Conservation (phyloP, 2,797 vertebrate species). For the Darevskia nairensis region DNA sequence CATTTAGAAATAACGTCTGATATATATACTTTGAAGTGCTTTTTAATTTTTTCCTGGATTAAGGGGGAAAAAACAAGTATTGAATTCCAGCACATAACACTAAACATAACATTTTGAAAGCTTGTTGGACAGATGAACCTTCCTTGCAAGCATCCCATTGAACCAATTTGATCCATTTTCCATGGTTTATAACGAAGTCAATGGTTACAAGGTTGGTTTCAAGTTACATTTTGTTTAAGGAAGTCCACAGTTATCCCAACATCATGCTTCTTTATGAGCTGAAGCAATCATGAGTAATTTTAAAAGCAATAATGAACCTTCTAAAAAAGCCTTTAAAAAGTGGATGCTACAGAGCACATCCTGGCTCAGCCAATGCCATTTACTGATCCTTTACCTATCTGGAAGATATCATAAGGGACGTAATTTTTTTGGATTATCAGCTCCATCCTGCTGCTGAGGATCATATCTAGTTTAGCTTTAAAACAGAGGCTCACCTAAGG, state of each 20-base stretch:
- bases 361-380: no score
- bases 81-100: not conserved
- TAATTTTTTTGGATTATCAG: no score
- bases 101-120: not conserved
- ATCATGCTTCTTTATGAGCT: not conserved
- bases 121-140: not conserved
- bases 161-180: not conserved
- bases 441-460: no score
- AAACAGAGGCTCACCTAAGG: no score
- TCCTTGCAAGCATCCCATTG: not conserved
- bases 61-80: not conserved
- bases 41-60: conserved; percentile 92
- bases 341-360: no score
- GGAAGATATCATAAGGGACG: no score
- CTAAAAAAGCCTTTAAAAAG: no score
- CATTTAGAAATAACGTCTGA: conserved; percentile 95
- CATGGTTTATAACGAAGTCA: not conserved
- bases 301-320: no score
- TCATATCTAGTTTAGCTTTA: no score
- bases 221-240: not conserved
- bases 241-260: not conserved
- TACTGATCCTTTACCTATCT: no score
- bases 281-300: not conserved
- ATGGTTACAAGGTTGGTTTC: no score
- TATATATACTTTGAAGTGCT: conserved; percentile 98